Conservation (phyloP, 2,888 invertebrate species). For the Petrophora chlorosata region DNA sequence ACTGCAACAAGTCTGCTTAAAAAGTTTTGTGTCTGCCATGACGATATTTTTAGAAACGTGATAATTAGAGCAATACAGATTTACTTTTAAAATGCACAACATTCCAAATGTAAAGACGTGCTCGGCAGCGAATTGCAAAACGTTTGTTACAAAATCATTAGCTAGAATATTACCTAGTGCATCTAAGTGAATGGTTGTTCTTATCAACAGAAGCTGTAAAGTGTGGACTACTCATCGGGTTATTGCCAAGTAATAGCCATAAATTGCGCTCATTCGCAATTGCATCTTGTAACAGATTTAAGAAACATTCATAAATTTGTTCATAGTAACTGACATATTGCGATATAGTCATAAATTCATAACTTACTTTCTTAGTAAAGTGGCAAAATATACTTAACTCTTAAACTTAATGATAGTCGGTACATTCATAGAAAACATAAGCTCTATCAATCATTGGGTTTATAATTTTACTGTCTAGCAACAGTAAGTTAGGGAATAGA, state of each 20-base stretch:
- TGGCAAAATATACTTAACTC: too few relatives aligned
- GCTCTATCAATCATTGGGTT: too few relatives aligned
- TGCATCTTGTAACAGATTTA: neutral
- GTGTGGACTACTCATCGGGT: neutral
- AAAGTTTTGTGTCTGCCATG: too few relatives aligned
- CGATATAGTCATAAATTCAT: too few relatives aligned
- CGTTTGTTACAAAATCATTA: constrained; percentile 4
- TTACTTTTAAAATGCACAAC: neutral
- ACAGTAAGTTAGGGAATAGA: too few relatives aligned
- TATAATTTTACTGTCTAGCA: too few relatives aligned
- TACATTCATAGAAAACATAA: too few relatives aligned
- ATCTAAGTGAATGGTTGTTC: constrained; percentile 12
- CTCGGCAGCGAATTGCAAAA: constrained; percentile 1
- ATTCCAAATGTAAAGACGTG: constrained; percentile 13
- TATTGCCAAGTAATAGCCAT: neutral
- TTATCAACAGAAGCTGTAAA: constrained; percentile 16
- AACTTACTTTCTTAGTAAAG: too few relatives aligned
- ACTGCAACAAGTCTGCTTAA: too few relatives aligned
- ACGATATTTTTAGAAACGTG: neutral
- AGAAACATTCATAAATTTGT: neutral
- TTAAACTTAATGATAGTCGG: too few relatives aligned
- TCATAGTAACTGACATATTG: neutral
- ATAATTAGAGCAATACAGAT: neutral
- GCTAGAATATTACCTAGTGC: neutral
- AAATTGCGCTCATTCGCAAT: neutral